These are phyloP conservation scores for Phalacrocorax aristotelis DNA, from an alignment of 2,113 vertebrate species.

Conservation along the genomic window DNA sequence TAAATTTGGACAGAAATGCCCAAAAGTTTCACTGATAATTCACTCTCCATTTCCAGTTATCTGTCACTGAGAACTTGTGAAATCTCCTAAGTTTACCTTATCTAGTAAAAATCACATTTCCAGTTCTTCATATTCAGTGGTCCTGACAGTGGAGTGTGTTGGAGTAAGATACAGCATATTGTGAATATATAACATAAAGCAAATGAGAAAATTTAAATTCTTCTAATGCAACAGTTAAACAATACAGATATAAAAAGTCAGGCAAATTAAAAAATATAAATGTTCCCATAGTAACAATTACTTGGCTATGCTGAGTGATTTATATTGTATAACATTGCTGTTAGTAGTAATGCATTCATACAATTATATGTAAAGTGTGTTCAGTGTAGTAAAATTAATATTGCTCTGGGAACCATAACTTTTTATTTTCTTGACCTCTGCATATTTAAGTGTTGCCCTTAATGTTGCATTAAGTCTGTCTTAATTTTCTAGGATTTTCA, in stretches of 20 bases:
- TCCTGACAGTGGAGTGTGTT: background rate
- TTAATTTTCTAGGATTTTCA: background rate
- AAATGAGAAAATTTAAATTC: background rate
- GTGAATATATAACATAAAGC: background rate
- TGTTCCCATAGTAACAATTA: background rate
- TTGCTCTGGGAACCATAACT: background rate
- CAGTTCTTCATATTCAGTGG: background rate
- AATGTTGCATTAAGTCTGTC: background rate
- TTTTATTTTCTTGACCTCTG: background rate
- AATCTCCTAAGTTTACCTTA: background rate
- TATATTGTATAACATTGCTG: background rate
- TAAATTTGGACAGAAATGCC: background rate
- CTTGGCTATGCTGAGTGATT: background rate
- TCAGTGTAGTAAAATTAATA: background rate
- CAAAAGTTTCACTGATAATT: background rate
- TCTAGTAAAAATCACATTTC: background rate
- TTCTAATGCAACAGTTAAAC: background rate
- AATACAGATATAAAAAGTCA: background rate
- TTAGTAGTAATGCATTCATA: background rate
- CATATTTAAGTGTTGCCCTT: background rate
- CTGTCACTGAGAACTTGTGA: constrained; percentile 30
- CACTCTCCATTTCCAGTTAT: background rate
- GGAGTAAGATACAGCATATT: background rate
- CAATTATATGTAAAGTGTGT: background rate
- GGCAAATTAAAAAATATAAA: background rate